These are phyloP conservation scores for Orientallactaga bullata DNA, from an alignment of 2,113 vertebrate species.

Conservation along the genomic window DNA sequence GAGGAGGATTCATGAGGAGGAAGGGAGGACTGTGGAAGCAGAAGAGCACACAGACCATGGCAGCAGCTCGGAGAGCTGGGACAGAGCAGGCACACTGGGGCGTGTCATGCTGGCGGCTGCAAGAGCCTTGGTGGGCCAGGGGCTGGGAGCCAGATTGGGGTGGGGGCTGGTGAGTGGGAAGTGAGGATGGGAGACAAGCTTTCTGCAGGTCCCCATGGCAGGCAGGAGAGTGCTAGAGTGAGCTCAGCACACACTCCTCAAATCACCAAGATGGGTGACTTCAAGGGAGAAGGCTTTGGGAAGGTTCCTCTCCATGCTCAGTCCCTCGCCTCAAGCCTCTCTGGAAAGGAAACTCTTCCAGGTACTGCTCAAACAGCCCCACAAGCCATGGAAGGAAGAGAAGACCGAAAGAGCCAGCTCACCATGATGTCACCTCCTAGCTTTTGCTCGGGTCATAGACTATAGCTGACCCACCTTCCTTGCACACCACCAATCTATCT, in stretches of 20 bases:
- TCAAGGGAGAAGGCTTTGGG: neutral
- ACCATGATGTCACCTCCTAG: too few species aligned
- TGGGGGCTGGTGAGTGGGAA: neutral
- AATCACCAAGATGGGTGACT: too few species aligned
- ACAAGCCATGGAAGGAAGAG: too few species aligned
- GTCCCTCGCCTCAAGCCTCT: neutral
- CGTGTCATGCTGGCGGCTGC: fast-evolving
- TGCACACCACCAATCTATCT: too few species aligned
- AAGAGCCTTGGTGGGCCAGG: neutral
- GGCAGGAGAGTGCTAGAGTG: neutral
- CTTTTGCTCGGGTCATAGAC: too few species aligned
- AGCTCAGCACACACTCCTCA: neutral
- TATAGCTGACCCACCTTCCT: too few species aligned
- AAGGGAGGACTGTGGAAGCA: neutral
- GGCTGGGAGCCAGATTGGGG: neutral
- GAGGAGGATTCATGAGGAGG: too few species aligned
- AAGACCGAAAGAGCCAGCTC: too few species aligned
- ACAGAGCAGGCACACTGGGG: neutral
- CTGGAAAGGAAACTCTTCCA: too few species aligned
- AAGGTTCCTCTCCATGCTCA: neutral
- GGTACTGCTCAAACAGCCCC: neutral
- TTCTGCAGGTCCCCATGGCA: neutral
- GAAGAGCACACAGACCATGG: neutral
- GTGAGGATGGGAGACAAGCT: neutral
- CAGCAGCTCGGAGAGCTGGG: neutral